Percentiles rank a stretch among this genome's conserved stretches.
Conservation (phyloP, 1,140 invertebrate species). For the Laodelphax striatellus region DNA sequence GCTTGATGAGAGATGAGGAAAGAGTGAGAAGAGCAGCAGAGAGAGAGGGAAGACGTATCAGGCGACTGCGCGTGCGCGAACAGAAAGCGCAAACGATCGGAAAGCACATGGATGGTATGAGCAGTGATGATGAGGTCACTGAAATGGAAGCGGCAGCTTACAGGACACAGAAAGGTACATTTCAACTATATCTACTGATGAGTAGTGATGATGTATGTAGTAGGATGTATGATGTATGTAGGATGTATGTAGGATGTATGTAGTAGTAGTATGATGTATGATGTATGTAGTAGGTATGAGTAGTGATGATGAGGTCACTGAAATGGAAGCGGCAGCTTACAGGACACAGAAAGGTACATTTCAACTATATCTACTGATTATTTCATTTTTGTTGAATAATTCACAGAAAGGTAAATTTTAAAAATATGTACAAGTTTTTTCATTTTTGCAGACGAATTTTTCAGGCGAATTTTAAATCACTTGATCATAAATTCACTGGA, state of each 20-base stretch:
- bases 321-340: constrained; percentile 60
- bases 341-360: constrained; percentile 22
- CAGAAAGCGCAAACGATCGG: constrained; percentile 33
- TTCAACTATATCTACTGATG: background rate
- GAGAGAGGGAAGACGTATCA: constrained; percentile 73
- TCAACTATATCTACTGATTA: background rate
- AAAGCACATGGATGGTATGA: constrained; percentile 84
- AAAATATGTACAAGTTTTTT: no score
- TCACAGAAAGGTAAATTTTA: no score
- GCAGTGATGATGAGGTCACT: constrained; percentile 92
- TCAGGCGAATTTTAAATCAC: no score
- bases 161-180: constrained; percentile 24
- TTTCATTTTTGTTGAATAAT: no score
- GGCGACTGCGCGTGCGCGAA: constrained; percentile 60
- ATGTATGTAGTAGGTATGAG: no score
- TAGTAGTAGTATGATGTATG: no score
- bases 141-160: constrained; percentile 64
- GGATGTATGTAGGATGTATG: no score
- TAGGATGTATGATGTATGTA: no score
- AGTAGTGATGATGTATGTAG: no score
- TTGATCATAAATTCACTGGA: no score
- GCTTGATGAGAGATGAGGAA: constrained; percentile 43
- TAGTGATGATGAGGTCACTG: constrained; percentile 91
- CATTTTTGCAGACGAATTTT: no score
- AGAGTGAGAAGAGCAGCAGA: constrained; percentile 71